A percentile compares a stretch with the other conserved stretches of the same genome.
Conservation (phyloP, 2,113 vertebrate species). For the Apodemus sylvaticus region DNA sequence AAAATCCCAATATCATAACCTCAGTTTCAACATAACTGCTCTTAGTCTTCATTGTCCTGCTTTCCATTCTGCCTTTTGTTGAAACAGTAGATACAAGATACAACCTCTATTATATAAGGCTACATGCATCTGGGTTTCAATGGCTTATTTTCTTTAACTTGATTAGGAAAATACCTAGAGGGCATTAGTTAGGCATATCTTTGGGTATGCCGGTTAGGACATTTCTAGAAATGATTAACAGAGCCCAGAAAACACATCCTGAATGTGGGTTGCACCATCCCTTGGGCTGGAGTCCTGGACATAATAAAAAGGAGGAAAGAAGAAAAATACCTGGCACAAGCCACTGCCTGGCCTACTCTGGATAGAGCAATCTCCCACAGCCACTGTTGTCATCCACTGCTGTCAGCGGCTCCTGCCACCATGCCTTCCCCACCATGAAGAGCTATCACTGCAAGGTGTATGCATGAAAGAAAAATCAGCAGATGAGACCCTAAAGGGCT, state of each 20-base stretch:
- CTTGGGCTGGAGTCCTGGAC: neutral
- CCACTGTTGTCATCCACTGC: neutral
- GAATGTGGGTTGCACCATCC: neutral
- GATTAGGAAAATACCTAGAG: neutral
- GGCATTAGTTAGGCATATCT: neutral
- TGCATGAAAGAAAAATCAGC: neutral
- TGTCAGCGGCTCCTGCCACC: neutral
- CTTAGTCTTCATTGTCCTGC: neutral
- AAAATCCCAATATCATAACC: constrained; percentile 86
- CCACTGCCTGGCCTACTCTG: neutral
- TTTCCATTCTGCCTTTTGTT: neutral
- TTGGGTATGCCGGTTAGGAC: neutral
- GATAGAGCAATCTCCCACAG: neutral
- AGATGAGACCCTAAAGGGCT: neutral
- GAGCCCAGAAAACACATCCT: neutral
- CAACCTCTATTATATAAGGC: neutral
- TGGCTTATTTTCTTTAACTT: neutral
- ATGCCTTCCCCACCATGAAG: neutral
- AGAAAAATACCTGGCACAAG: neutral
- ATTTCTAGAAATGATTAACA: neutral
- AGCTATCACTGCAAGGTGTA: neutral
- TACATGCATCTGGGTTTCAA: neutral
- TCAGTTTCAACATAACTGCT: constrained; percentile 63
- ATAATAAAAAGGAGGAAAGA: neutral
- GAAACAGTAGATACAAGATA: neutral